Base-by-base conservation (phyloP, 2,888 invertebrate species). In the Metalampra italica region DNA sequence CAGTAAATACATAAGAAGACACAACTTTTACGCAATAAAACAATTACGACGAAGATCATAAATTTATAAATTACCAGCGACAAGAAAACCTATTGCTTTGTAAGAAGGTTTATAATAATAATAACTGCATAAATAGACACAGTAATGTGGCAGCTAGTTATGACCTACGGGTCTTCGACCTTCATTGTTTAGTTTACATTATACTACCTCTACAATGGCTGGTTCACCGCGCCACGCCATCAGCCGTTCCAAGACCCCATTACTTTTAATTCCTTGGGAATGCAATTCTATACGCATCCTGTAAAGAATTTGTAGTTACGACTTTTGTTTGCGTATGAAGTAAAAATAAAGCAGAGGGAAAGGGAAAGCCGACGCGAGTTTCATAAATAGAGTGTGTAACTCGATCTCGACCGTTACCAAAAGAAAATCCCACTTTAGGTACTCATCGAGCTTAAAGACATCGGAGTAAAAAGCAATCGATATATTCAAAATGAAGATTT, bases 101-200 rank as follows among this genome's bases (percentile, higher is more conserved):
- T 39, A 43, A 50, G 54, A 69, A 68, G 62, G 64, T 49, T 52
- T 57, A 60, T 57, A 64, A 60, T 59, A 53, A 62, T 62, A 52
- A 60, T 59, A 53, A 51, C 58, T 57, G 42, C 43, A 50, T 36
- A 41, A 37, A 37, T 59, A 51, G 57, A 62, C 61, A 68, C 61
- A 63, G 70, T 57, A 60, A 75, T 68, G 71, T 73, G 69, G 73
- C 66, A 67, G 14, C 14, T 34, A 13, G 77, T 68, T 72, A 71
- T 80, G 80, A 82, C 82, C 84, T 71, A 66, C 71, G 75, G 83
- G 84, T 83, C 84, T 75, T 74, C 80, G 86, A 84, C 85, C 85
- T 73, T 77, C 74, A 84, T 85, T 86, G 85, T 84, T 85, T 75
- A 78, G 71, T 74, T 78, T 79, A 71, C 78, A 80, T 80, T 76